A percentile compares a stretch with the other conserved stretches of the same genome.
Evolutionary conservation across 1,140 invertebrate species (phyloP).

Genomic region (Neotoxoptera formosana): DNA sequence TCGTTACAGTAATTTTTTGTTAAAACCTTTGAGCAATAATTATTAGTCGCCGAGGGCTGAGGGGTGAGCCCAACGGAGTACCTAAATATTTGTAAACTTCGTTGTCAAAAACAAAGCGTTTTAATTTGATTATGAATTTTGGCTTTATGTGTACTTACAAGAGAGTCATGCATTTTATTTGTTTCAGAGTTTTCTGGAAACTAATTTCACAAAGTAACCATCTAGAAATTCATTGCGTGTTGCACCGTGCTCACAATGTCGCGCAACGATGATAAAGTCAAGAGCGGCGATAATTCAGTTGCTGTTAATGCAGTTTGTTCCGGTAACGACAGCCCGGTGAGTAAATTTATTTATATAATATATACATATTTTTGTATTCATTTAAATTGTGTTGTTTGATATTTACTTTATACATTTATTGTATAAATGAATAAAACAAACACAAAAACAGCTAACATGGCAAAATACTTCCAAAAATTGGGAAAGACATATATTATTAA

Average conservation of each 20-base stretch:
- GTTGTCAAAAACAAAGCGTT: background rate
- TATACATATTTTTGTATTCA: background rate
- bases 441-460: too few species aligned
- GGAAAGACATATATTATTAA: background rate
- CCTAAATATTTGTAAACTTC: background rate
- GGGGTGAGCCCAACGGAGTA: background rate
- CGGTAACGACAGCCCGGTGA: background rate
- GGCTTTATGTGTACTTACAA: background rate
- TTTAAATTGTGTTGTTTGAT: background rate
- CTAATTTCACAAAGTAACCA: conserved; percentile 13
- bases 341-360: background rate
- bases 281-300: background rate
- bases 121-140: conserved; percentile 14
- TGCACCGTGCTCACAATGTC: background rate
- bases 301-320: background rate
- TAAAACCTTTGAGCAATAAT: background rate
- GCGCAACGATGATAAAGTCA: background rate
- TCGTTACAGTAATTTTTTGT: background rate
- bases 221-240: background rate
- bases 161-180: background rate
- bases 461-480: background rate
- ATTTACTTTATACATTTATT: background rate
- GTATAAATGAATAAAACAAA: background rate
- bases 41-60: background rate
- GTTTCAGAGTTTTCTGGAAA: background rate